These are phyloP conservation scores for Suncus etruscus DNA, from an alignment of 2,113 vertebrate species.

Conservation along the genomic window DNA sequence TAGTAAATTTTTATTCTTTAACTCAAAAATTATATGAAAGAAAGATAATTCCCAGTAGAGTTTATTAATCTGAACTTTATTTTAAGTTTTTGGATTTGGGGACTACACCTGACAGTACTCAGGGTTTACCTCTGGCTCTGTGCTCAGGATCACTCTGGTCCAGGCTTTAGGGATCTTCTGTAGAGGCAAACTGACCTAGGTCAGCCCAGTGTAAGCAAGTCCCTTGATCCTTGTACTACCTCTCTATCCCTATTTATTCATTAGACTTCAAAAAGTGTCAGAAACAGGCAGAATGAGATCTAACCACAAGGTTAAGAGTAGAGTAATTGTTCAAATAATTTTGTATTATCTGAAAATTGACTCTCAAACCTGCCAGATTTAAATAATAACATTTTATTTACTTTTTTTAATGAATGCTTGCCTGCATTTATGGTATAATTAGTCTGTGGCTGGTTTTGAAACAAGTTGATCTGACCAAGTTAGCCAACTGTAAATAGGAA, in stretches of 20 bases:
- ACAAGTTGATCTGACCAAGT: neutral
- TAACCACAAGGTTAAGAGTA: neutral
- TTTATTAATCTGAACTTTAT: neutral
- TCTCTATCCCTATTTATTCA: too few species aligned
- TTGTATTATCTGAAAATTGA: neutral
- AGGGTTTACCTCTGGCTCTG: too few species aligned
- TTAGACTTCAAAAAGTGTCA: constrained; percentile 1
- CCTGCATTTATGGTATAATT: neutral
- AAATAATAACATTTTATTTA: constrained; percentile 16
- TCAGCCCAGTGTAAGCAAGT: too few species aligned
- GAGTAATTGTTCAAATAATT: constrained; percentile 4
- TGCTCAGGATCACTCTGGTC: too few species aligned
- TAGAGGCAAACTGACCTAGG: too few species aligned
- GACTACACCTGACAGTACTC: too few species aligned
- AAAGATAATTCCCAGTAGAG: neutral
- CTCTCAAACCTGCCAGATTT: constrained; percentile 41
- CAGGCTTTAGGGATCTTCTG: too few species aligned
- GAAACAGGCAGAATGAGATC: neutral
- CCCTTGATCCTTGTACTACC: too few species aligned
- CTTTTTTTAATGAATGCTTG: constrained; percentile 1
- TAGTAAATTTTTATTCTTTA: constrained; percentile 30
- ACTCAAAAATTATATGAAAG: neutral
- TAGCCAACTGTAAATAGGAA: neutral
- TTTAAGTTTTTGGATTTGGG: neutral
- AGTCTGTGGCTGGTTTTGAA: neutral